phyloP scores from a whole-genome alignment of 37 sponge, comb jelly and placozoan genomes.

The Aplysina aerophoba region DNA sequence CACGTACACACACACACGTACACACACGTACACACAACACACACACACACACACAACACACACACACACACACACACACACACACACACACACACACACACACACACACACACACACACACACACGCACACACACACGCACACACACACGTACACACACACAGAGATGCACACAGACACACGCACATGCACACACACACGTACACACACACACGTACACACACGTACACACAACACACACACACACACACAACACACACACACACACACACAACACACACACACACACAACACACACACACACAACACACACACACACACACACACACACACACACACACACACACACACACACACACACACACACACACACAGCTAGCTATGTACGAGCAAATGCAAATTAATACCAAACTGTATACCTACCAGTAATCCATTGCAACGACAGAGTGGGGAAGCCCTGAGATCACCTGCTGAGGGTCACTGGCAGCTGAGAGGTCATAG shows the following conservation, averaged over 20 bases:
- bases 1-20: no score
- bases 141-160: background rate
- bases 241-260: background rate
- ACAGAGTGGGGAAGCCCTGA: constrained; percentile 63
- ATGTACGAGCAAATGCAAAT: no score
- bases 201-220: no score
- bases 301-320: background rate
- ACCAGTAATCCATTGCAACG: constrained; percentile 90
- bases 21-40: no score
- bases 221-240: no score
- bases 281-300: no score
- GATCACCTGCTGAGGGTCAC: constrained; percentile 68
- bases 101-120: background rate
- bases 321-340: background rate
- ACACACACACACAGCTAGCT: no score
- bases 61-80: background rate
- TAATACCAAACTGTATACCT: background rate
- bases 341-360: background rate
- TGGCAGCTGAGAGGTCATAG: constrained; percentile 78
- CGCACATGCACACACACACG: background rate
- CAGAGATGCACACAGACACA: background rate
- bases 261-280: no score
- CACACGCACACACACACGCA: background rate
- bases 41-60: no score
- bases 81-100: background rate